These are phyloP conservation scores for Novumbra hubbsi DNA, from an alignment of 2,797 vertebrate species.

Conservation along the genomic window DNA sequence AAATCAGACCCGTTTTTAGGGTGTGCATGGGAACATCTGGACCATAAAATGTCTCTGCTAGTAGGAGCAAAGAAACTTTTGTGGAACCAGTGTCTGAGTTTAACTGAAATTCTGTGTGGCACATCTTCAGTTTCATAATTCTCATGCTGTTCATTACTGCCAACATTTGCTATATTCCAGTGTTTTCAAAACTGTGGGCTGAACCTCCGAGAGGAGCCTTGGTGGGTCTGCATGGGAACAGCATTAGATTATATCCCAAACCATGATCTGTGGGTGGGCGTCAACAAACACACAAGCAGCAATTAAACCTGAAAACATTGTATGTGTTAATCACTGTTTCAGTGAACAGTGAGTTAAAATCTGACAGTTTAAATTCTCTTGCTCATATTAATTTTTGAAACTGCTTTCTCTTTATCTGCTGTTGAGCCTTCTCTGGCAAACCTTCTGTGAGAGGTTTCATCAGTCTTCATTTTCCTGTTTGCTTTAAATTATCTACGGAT, in stretches of 20 bases:
- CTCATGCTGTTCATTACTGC: background rate
- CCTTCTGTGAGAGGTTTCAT: background rate
- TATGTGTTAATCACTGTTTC: slow-evolving; percentile 54
- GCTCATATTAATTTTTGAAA: slow-evolving; percentile 51
- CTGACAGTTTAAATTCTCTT: slow-evolving; percentile 56
- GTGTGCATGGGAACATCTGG: slow-evolving; percentile 6
- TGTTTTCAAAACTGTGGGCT: background rate
- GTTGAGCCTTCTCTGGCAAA: slow-evolving; percentile 17
- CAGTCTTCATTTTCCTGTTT: slow-evolving; percentile 27
- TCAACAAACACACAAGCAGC: slow-evolving; percentile 40
- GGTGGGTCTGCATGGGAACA: slow-evolving; percentile 42
- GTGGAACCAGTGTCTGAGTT: background rate
- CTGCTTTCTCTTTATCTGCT: slow-evolving; percentile 26
- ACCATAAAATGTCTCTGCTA: slow-evolving; percentile 26
- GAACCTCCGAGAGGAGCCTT: too few relatives aligned
- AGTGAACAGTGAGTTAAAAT: slow-evolving; percentile 46
- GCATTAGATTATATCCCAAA: slow-evolving; percentile 51
- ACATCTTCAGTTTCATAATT: background rate
- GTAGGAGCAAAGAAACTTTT: background rate
- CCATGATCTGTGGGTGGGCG: slow-evolving; percentile 54
- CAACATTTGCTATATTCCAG: background rate
- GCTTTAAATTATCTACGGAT: slow-evolving; percentile 20
- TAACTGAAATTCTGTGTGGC: background rate
- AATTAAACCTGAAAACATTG: slow-evolving; percentile 54
- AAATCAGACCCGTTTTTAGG: slow-evolving; percentile 22